Evolutionary conservation across 1,140 invertebrate genomes (phyloP), one percentile per base, ranked within the genome.

Genomic region (Drosophila athabasca): DNA sequence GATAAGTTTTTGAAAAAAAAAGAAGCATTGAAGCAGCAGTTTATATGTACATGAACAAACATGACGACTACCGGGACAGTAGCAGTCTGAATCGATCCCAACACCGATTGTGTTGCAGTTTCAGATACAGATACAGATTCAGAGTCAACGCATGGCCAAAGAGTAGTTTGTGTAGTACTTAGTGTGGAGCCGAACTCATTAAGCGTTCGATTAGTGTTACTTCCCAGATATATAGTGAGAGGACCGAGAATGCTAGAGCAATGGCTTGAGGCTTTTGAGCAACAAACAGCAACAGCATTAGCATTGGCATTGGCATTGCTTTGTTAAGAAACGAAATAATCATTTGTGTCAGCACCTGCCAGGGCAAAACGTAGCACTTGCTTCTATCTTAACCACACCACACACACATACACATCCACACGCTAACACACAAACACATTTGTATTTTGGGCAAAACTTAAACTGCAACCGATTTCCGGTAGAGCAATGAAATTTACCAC

Each of bases 1-100:
- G 88, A 90, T 90, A 90, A 79, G 88, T 90, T 90, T 89, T 79
- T 72, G 43, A 76, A 54, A 62, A 19, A 19, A 19, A 76, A 44
- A 24, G 55, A 35, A 8, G 41, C 43, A 52, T 24, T 35, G 31
- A 31, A 64, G 29, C 24, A 26, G 62, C 49, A 49, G 35, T 39
- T 39, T 39, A 39, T 39, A 39, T 13, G 35, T 39, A 39, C 35
- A 43, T 29, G 13, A 44, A 43, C 3, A 46, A 17, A 19, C 17
- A 1, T 46, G 45, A 26, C 24, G 24, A 52, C 39, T 15, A 22
- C 9, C 26, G 17, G 17, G 52, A 22, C 4, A 35, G 58, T 49
- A 59, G 62, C 62, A 5, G 35, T 39, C 9, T 39, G 35, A 39
- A 39, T 39, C 11, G 35, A 3, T 3, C 9, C 46, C n/a, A 4